phyloP scores from a whole-genome alignment of 2,888 invertebrate species.

The Andrena minutula region DNA sequence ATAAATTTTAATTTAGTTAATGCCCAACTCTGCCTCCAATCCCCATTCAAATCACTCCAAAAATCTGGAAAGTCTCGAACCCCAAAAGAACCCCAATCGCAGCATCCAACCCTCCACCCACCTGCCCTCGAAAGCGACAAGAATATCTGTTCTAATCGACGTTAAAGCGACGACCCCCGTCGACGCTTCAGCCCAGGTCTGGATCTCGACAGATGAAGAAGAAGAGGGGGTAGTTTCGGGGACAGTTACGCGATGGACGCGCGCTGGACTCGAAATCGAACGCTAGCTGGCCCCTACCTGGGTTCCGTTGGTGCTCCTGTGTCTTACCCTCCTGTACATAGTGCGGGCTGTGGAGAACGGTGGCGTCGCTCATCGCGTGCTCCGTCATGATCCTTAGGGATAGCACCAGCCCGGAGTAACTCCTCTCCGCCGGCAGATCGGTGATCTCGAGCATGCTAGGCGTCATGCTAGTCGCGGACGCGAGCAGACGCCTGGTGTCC shows the following conservation, averaged over 20 bases:
- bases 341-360: constrained; percentile 84
- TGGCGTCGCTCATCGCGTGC: constrained; percentile 86
- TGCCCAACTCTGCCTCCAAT: no score
- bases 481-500: constrained; percentile 85
- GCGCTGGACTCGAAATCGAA: constrained; percentile 64
- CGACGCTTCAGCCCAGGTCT: neutral
- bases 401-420: constrained; percentile 84
- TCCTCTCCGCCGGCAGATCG: constrained; percentile 84
- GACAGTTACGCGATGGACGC: constrained; percentile 36
- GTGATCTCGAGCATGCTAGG: constrained; percentile 85
- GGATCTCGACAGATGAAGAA: neutral
- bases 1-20: no score
- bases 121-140: neutral
- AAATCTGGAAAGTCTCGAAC: no score
- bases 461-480: constrained; percentile 85
- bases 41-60: no score
- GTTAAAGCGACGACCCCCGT: neutral
- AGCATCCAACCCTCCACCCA: no score
- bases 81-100: no score
- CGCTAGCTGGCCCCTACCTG: constrained; percentile 80
- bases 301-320: constrained; percentile 81
- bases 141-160: neutral
- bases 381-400: constrained; percentile 86
- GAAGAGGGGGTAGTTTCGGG: neutral
- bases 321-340: constrained; percentile 81